Percentiles rank a stretch among this genome's conserved stretches.
These are phyloP conservation scores for Musca vetustissima DNA, from an alignment of 1,140 invertebrate species.

Conservation along the genomic window DNA sequence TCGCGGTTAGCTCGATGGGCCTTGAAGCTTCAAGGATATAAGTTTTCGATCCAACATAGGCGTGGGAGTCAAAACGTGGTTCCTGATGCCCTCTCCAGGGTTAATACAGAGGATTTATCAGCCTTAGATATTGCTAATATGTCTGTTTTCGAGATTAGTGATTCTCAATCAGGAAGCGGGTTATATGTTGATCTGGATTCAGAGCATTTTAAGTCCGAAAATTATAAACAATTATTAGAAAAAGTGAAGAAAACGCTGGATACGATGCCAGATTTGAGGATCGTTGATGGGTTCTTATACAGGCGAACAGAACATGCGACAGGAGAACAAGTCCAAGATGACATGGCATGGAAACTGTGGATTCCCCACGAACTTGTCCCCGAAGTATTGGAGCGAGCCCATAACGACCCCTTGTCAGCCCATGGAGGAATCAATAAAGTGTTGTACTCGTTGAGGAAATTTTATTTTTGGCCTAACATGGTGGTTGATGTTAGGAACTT, in stretches of 20 bases:
- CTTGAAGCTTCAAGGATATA: slow-evolving; percentile 34
- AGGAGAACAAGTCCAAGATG: slow-evolving; percentile 3
- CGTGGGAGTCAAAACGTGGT: slow-evolving; percentile 46
- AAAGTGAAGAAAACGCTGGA: neutral
- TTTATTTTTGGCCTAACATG: neutral
- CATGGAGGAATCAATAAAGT: slow-evolving; percentile 8
- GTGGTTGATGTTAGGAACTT: neutral
- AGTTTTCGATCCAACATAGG: slow-evolving; percentile 50
- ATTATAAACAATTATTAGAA: neutral
- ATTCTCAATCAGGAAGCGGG: neutral
- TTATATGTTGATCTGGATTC: slow-evolving; percentile 17
- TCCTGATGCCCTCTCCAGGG: slow-evolving; percentile 47
- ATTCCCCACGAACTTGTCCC: neutral
- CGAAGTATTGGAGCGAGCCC: neutral
- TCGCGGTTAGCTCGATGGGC: slow-evolving; percentile 47
- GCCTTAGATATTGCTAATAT: neutral
- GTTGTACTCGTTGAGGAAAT: neutral
- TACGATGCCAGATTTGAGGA: slow-evolving; percentile 1
- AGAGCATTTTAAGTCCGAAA: neutral
- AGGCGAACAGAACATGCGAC: neutral
- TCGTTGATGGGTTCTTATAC: neutral
- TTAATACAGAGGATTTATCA: slow-evolving; percentile 3
- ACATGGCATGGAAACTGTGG: slow-evolving; percentile 14
- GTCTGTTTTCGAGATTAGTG: neutral
- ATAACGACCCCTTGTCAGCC: neutral